Evolutionary conservation across 2,888 invertebrate species (phyloP).

Genomic region (Terebella lapidaria): DNA sequence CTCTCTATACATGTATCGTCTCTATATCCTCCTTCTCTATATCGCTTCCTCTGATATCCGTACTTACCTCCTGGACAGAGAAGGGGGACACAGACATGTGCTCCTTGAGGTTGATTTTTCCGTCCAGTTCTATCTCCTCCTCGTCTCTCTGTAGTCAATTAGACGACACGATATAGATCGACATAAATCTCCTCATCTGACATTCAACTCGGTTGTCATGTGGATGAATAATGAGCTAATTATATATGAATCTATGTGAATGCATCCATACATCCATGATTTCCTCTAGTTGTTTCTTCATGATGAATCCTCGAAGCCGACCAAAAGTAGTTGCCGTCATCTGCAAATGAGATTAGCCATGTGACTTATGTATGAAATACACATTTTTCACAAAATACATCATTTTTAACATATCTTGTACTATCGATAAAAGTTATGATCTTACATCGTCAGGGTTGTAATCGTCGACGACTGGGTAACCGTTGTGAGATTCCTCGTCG

Average conservation of each 20-base stretch:
- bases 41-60: not conserved
- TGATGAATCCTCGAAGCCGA: constrained; percentile 78
- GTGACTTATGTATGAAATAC: not conserved
- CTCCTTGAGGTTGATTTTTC: constrained; percentile 77
- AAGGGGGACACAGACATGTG: constrained; percentile 95
- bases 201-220: not conserved
- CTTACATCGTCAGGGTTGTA: constrained; percentile 8
- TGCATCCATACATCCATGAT: constrained; percentile 6
- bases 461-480: constrained; percentile 71
- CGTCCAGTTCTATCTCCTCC: constrained; percentile 9
- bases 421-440: no score
- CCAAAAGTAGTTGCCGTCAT: constrained; percentile 59
- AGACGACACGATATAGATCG: not conserved
- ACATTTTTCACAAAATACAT: not conserved
- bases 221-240: not conserved
- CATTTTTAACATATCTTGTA: no score
- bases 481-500: constrained; percentile 71
- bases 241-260: not conserved
- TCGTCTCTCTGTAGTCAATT: not conserved
- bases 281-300: constrained; percentile 59
- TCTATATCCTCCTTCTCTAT: not conserved
- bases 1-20: not conserved
- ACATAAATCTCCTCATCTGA: not conserved
- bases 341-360: not conserved
- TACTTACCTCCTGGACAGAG: constrained; percentile 59